Percentiles rank a stretch among this genome's conserved stretches.
These are phyloP conservation scores for Lepidurus couesii DNA, from an alignment of 1,140 invertebrate genomes.

Conservation along the genomic window DNA sequence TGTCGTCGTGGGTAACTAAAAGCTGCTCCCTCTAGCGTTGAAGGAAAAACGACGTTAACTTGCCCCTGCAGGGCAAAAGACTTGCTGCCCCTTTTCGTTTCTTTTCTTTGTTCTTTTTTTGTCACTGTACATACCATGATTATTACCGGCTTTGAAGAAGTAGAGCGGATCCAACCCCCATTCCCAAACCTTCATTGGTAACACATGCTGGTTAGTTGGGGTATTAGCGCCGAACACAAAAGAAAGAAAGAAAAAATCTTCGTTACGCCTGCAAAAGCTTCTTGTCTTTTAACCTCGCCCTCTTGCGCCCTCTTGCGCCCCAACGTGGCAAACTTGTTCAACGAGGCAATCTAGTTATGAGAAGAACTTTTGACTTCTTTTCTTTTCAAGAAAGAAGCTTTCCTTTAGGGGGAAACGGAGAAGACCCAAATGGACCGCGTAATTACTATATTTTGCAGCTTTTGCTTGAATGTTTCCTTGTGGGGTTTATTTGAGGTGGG, in stretches of 20 bases:
- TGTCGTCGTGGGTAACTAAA: conserved; percentile 21
- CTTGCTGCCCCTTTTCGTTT: background rate
- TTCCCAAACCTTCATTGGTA: background rate
- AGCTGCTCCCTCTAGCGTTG: background rate
- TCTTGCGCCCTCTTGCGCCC: background rate
- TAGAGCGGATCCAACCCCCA: background rate
- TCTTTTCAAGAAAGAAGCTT: background rate
- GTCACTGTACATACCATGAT: background rate
- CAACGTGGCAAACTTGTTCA: background rate
- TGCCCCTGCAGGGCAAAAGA: conserved; percentile 8
- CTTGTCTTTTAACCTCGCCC: background rate
- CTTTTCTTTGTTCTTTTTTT: background rate
- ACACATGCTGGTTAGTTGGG: conserved; percentile 9
- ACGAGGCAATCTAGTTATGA: background rate
- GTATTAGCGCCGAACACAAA: background rate
- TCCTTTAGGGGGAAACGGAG: background rate
- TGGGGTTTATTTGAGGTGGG: background rate
- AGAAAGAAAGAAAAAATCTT: background rate
- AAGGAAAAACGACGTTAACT: conserved; percentile 22
- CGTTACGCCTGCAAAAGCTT: background rate
- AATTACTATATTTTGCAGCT: background rate
- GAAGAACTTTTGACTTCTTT: background rate
- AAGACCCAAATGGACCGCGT: background rate
- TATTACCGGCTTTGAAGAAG: background rate
- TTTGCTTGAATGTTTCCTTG: background rate